Evolutionary conservation across 2,113 vertebrate genomes (phyloP).

Genomic region (Ondatra zibethicus): DNA sequence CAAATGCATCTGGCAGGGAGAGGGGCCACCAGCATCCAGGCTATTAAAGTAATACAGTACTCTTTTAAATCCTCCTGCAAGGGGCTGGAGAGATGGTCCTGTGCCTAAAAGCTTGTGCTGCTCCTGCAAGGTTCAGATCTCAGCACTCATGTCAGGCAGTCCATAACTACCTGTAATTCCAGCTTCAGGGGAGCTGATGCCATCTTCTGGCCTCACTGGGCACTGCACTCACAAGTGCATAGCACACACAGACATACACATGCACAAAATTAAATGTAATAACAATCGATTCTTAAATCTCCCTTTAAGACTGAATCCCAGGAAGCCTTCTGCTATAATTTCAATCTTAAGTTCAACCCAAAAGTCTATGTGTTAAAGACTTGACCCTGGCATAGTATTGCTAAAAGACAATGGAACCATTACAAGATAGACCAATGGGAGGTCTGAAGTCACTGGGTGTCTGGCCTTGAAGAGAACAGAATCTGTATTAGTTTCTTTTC

Average conservation of each 20-base stretch:
- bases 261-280: not conserved
- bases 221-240: not conserved
- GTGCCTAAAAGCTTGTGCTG: not conserved
- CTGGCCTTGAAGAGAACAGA: not conserved
- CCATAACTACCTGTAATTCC: not conserved
- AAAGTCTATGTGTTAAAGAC: not conserved
- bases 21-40: not conserved
- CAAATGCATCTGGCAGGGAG: not conserved
- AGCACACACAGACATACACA: not conserved
- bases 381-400: not conserved
- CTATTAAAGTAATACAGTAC: not conserved
- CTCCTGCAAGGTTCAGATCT: not conserved
- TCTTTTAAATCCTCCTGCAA: not conserved
- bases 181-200: not conserved
- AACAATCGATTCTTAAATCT: not conserved
- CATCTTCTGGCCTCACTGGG: not conserved
- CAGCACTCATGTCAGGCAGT: not conserved
- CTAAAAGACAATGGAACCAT: not conserved
- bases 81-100: not conserved
- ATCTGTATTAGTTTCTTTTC: not conserved
- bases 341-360: not conserved
- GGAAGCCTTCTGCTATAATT: not conserved
- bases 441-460: too few relatives aligned
- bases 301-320: not conserved
- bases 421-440: not conserved